Evolutionary conservation across 1,140 invertebrate species (phyloP).

Genomic region (Drosophila sulfurigaster): DNA sequence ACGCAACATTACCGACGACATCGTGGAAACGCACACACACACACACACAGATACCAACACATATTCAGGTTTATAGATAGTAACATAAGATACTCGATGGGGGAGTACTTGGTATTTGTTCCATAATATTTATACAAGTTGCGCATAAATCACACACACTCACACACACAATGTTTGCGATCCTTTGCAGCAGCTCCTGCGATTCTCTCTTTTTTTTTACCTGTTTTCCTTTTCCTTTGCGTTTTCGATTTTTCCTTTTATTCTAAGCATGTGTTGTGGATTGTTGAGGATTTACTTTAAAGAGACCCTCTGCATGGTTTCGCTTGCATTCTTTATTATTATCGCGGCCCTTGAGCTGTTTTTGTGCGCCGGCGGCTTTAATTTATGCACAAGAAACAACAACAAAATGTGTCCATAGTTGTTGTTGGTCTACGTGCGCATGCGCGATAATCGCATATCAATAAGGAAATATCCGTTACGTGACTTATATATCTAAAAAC

Average conservation of each 20-base stretch:
- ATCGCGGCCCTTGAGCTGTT: slow-evolving; percentile 44
- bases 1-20: slow-evolving; percentile 24
- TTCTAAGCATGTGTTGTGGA: slow-evolving; percentile 74
- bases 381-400: slow-evolving; percentile 72
- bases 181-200: slow-evolving; percentile 34
- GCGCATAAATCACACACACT: slow-evolving; percentile 30
- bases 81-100: not conserved
- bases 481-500: slow-evolving; percentile 83
- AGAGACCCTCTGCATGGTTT: slow-evolving; percentile 10
- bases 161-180: slow-evolving; percentile 28
- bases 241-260: slow-evolving; percentile 55
- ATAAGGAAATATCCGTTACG: slow-evolving; percentile 85
- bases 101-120: slow-evolving; percentile 29
- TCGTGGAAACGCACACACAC: slow-evolving; percentile 39
- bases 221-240: slow-evolving; percentile 55
- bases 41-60: not conserved
- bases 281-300: slow-evolving; percentile 7
- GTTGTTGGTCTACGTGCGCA: slow-evolving; percentile 69
- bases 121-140: slow-evolving; percentile 50
- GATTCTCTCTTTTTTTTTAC: slow-evolving; percentile 49
- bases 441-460: slow-evolving; percentile 84
- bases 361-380: slow-evolving; percentile 41
- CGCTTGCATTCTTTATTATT: slow-evolving; percentile 56
- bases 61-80: slow-evolving; percentile 1
- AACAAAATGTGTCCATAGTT: slow-evolving; percentile 70